A percentile compares a stretch with the other conserved stretches of the same genome.
phyloP scores from a whole-genome alignment of 2,113 vertebrate genomes.

The Chunga burmeisteri region DNA sequence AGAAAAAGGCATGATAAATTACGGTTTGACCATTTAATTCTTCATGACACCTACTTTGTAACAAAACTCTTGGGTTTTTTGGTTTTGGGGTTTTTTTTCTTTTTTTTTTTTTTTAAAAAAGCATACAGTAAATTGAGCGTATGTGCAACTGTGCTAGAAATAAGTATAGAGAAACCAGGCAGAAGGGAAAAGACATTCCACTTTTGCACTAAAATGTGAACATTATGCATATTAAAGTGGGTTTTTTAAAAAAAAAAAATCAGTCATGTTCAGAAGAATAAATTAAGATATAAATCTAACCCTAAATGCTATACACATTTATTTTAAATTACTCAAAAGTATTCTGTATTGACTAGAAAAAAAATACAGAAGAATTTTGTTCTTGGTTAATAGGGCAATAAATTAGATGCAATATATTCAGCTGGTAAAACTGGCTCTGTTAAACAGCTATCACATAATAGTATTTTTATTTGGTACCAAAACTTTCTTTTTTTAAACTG shows the following conservation, averaged over 20 bases:
- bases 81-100: too few species aligned
- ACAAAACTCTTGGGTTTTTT: background rate
- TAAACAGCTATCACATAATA: slow-evolving; percentile 12
- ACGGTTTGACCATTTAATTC: background rate
- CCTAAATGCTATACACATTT: background rate
- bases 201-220: background rate
- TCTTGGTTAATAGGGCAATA: slow-evolving; percentile 62
- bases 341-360: slow-evolving; percentile 14
- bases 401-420: slow-evolving; percentile 57
- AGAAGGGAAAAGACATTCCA: slow-evolving; percentile 23
- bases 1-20: slow-evolving; percentile 27
- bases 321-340: slow-evolving; percentile 28
- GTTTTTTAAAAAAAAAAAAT: background rate
- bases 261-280: slow-evolving; percentile 7
- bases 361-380: slow-evolving; percentile 62
- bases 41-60: slow-evolving; percentile 19
- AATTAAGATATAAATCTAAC: slow-evolving; percentile 42
- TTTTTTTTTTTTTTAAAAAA: background rate
- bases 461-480: slow-evolving; percentile 38
- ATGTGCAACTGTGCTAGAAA: background rate
- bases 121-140: background rate
- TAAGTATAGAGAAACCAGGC: background rate
- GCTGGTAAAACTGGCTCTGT: background rate
- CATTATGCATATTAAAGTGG: background rate
- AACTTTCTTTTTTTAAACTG: background rate